Evolutionary conservation across 1,140 invertebrate species (phyloP), one percentile per base, ranked within the genome.

Genomic region (Drosophila sp.): DNA sequence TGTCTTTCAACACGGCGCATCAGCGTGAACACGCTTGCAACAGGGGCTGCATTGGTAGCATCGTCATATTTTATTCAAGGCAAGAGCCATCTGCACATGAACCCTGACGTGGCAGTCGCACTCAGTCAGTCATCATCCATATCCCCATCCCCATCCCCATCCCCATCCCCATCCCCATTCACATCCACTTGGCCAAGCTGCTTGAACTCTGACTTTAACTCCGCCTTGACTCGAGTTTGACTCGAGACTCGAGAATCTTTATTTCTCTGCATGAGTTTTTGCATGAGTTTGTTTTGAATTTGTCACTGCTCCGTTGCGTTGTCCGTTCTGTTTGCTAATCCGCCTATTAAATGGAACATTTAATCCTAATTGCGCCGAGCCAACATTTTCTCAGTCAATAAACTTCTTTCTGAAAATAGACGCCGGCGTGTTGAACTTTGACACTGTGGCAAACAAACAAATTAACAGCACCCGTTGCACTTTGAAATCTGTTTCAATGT

Each of bases 41-140:
- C 54, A 18, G 14, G 57, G 66, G 38, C 36, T 18, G 27, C 69
- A 75, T 36, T 13, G 34, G 34, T 36, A 7, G 34, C 56, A 50
- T 11, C 27, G 50, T 89, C 83, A 87, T 87, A 89, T 89, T 83
- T 89, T 87, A 87, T 87, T 89, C 83, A 87, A 76, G 79, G 76
- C 83, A 82, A 87, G 72, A 79, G 83, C 67, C 82, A 86, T 71
- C 71, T 89, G 78, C 83, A 82, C 83, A 72, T 78, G 78, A 78
- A 78, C 78, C 56, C 64, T 53, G 36, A 45, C 38, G 40, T 43
- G 32, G 25, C 46, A 50, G 41, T 43, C 25, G 16, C 41, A 66
- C 38, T 72, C 50, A 72, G 56, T 66, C 78, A 61, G 46, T 29
- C 46, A 48, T 50, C 46, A 50, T 29, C 46, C 27, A 48, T 25